Evolutionary conservation across 2,113 vertebrate genomes (phyloP), one percentile per base, ranked within the genome.

Genomic region (Eclectus roratus): DNA sequence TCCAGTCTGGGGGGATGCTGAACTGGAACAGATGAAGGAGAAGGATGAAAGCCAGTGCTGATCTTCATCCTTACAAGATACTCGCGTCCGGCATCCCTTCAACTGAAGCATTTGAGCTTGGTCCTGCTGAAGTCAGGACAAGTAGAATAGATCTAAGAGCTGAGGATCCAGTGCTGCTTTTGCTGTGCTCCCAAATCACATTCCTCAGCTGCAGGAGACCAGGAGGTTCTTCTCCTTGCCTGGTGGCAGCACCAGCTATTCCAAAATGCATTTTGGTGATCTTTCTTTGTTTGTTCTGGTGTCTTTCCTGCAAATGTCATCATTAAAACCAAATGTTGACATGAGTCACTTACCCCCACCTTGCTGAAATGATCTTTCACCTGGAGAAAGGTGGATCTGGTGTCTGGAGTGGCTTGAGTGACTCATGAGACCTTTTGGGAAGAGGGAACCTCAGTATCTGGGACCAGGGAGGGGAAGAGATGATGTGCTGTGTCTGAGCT

Each of bases 331-430:
- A 50, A 39, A 7, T 9, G 1, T 20, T 13, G 25, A 12, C 0
- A 4, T 0, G 1, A 23, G 20, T 64, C 17, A 0, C 25, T 41
- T 19, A 9, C 8, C 15, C 25, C 15, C 37, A 5, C 2, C 10
- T 10, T n/a, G 50, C 68, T 71, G 64, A 43, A n/a, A 31, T 16
- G 80, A 10, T 37, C 15, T 7, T 73, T 11, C 12, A 12, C 17
- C n/a, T 5, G 33, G 39, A n/a, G 33, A n/a, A 74, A 47, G 44
- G 52, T 39, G 44, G 65, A 44, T n/a, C 31, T 6, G 46, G 16
- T 39, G 53, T 44, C 47, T 60, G 47, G 85, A 77, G 29, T 29
- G 46, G 6, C 49, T 69, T 49, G 41, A 77, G 76, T 5, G 53
- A 6, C 6, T 17, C 0, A 2, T 0, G 49, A 76, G 58, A 46